Evolutionary conservation across 2,113 vertebrate genomes (phyloP).

Genomic region (Halichoerus grypus): DNA sequence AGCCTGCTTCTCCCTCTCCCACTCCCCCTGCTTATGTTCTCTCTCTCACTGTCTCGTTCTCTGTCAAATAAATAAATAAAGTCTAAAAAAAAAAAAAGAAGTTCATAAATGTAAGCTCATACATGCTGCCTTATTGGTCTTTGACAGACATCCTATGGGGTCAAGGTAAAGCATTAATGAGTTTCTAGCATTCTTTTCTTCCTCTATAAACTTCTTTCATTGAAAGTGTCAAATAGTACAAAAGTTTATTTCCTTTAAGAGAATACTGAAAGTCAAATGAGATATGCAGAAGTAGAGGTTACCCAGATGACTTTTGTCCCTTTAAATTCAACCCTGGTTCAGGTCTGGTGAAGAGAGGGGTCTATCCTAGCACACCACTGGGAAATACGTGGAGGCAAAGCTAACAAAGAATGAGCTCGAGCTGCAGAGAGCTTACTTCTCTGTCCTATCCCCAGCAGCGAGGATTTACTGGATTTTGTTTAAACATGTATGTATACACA

Average conservation of each 20-base stretch:
- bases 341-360: background rate
- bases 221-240: background rate
- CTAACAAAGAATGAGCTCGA: background rate
- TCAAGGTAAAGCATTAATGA: background rate
- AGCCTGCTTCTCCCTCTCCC: too few relatives aligned
- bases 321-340: constrained; percentile 38
- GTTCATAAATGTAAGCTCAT: background rate
- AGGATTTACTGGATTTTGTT: background rate
- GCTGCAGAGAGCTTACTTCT: background rate
- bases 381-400: background rate
- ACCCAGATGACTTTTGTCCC: background rate
- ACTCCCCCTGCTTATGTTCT: too few relatives aligned
- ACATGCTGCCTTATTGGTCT: background rate
- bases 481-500: background rate
- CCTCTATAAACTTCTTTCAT: background rate
- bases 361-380: background rate
- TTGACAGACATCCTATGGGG: background rate
- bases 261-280: constrained; percentile 12
- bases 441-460: background rate
- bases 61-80: too few relatives aligned
- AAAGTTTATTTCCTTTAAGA: background rate
- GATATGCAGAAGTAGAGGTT: background rate
- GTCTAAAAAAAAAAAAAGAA: background rate
- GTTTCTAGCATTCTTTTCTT: background rate
- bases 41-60: too few relatives aligned